These are phyloP conservation scores for Campoletis sonorensis DNA, from an alignment of 1,140 invertebrate species.

Conservation along the genomic window DNA sequence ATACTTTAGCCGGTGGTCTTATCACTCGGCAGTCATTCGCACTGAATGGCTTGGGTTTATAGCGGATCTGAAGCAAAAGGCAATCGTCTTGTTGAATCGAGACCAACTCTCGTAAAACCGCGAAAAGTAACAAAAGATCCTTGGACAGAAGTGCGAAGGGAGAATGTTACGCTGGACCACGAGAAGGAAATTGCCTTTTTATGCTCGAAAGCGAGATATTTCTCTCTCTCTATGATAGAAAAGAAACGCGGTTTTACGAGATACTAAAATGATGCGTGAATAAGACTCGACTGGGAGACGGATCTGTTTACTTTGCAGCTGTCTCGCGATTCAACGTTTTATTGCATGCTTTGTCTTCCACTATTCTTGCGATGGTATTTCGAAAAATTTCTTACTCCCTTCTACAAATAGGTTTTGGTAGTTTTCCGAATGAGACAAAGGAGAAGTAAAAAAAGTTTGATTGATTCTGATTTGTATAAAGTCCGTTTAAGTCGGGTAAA, in stretches of 20 bases:
- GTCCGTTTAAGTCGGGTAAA: neutral
- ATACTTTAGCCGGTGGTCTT: neutral
- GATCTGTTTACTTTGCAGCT: neutral
- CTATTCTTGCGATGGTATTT: neutral
- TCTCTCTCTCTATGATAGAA: neutral
- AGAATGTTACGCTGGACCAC: neutral
- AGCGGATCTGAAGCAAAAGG: conserved; percentile 21
- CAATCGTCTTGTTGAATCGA: conserved; percentile 31
- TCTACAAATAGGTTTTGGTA: neutral
- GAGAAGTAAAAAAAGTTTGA: neutral
- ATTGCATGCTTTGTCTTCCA: neutral
- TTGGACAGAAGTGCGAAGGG: neutral
- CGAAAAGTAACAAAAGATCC: neutral
- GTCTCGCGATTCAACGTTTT: neutral
- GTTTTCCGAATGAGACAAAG: neutral
- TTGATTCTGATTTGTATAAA: neutral
- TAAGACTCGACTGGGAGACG: neutral
- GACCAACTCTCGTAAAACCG: neutral
- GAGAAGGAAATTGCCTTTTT: conserved; percentile 6
- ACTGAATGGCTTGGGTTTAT: conserved; percentile 21
- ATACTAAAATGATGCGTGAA: neutral
- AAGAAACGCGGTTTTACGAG: neutral
- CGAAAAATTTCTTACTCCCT: neutral
- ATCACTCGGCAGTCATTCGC: conserved; percentile 10
- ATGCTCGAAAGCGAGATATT: neutral